These are phyloP conservation scores for Tanaodytes sp. DNA, from an alignment of 2,888 invertebrate genomes.

Conservation along the genomic window DNA sequence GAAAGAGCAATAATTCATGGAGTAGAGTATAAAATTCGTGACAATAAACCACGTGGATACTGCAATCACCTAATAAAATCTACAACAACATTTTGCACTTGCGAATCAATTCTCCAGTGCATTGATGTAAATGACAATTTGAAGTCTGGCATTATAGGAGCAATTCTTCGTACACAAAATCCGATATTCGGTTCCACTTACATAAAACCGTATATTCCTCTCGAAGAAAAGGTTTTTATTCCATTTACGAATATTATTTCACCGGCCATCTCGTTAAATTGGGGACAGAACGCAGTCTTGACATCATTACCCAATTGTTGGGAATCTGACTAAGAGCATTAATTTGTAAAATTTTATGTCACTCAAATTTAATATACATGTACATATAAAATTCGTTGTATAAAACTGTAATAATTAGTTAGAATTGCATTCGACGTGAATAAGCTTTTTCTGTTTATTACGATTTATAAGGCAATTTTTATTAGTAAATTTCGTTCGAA, in stretches of 20 bases:
- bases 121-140: background rate
- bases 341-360: too few species aligned
- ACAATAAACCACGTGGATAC: background rate
- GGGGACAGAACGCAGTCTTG: background rate
- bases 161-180: background rate
- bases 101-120: conserved; percentile 4
- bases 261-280: background rate
- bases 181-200: conserved; percentile 1
- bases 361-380: too few species aligned
- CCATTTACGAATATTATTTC: background rate
- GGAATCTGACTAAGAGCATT: conserved; percentile 9
- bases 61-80: conserved; percentile 3
- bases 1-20: conserved; percentile 15
- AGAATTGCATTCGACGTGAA: too few species aligned
- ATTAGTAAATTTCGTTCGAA: too few species aligned
- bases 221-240: background rate
- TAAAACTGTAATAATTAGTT: too few species aligned
- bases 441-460: too few species aligned
- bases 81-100: background rate
- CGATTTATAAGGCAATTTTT: too few species aligned
- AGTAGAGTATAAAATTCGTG: conserved; percentile 10
- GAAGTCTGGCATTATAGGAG: conserved; percentile 1
- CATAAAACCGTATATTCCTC: background rate
- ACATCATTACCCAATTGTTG: conserved; percentile 13
- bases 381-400: too few species aligned